A percentile compares a stretch with the other conserved stretches of the same genome.
Evolutionary conservation across 1,140 invertebrate genomes (phyloP).

Genomic region (Ceratoteleas bidentatus): DNA sequence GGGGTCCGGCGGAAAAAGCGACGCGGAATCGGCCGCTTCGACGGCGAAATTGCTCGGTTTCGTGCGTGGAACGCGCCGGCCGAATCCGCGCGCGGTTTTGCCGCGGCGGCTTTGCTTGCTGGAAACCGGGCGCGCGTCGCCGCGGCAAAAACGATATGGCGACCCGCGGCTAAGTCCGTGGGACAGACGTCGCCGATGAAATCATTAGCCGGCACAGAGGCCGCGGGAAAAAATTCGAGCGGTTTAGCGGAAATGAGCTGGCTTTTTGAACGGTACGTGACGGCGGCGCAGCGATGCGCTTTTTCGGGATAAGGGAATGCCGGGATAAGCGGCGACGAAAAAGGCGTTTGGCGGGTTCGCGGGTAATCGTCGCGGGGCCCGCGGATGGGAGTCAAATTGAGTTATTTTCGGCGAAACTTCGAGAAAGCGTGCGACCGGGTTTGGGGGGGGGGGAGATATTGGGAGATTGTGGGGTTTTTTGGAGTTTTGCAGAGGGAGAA

Average conservation of each 20-base stretch:
- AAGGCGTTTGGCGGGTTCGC: too few species aligned
- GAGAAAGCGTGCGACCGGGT: too few species aligned
- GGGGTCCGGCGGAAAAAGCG: slow-evolving; percentile 76
- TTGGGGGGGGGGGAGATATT: too few species aligned
- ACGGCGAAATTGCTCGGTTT: slow-evolving; percentile 71
- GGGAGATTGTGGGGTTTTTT: too few species aligned
- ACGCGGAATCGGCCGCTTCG: slow-evolving; percentile 71
- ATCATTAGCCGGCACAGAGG: slow-evolving; percentile 44
- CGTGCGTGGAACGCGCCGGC: slow-evolving; percentile 44
- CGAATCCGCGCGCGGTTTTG: slow-evolving; percentile 52
- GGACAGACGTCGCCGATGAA: slow-evolving; percentile 47
- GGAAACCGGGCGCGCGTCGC: slow-evolving; percentile 39
- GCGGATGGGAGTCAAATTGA: too few species aligned
- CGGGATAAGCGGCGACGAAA: too few species aligned
- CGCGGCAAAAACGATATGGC: slow-evolving; percentile 24
- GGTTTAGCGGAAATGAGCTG: slow-evolving; percentile 58
- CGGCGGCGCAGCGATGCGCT: slow-evolving; percentile 44
- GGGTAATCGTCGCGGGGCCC: not conserved
- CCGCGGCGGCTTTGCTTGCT: slow-evolving; percentile 32
- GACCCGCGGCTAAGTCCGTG: slow-evolving; percentile 27
- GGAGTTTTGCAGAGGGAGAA: too few species aligned
- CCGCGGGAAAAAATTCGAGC: slow-evolving; percentile 26
- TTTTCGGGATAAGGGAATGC: slow-evolving; percentile 13
- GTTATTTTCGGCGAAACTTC: too few species aligned
- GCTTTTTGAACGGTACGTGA: slow-evolving; percentile 49